These are phyloP conservation scores for Taenaris catops DNA, from an alignment of 2,888 invertebrate genomes.

Conservation along the genomic window DNA sequence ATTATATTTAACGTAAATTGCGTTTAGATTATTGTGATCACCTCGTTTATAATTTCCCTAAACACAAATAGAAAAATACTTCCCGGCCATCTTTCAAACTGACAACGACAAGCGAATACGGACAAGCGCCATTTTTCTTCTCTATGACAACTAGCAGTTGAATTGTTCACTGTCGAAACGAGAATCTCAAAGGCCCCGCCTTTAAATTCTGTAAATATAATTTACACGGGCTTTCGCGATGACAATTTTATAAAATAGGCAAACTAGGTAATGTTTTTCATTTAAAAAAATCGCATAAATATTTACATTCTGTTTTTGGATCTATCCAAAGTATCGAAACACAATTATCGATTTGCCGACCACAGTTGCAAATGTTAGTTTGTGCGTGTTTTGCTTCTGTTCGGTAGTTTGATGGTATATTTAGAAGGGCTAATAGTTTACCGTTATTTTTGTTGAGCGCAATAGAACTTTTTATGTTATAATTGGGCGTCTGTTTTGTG, in stretches of 20 bases:
- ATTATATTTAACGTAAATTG: no score
- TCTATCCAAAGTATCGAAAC: constrained; percentile 12
- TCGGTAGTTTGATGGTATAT: constrained; percentile 38
- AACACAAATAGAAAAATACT: no score
- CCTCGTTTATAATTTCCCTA: no score
- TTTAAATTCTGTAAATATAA: constrained; percentile 60
- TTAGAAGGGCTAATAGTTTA: constrained; percentile 32
- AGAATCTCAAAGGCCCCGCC: constrained; percentile 71
- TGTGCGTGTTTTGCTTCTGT: constrained; percentile 46
- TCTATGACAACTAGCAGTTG: constrained; percentile 58
- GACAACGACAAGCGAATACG: no score
- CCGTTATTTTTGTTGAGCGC: constrained; percentile 27
- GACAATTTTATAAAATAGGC: constrained; percentile 58
- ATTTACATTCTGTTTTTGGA: constrained; percentile 13
- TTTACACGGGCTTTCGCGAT: constrained; percentile 63
- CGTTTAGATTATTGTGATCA: no score
- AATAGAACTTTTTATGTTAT: constrained; percentile 44
- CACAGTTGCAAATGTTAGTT: constrained; percentile 48
- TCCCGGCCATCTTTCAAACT: no score
- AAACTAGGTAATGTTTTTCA: constrained; percentile 51
- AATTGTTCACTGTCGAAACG: constrained; percentile 66
- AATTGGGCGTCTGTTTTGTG: constrained; percentile 43
- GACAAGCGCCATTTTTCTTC: constrained; percentile 23
- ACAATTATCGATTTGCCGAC: constrained; percentile 63
- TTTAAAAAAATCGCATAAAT: constrained; percentile 16